Conservation (phyloP, 2,797 vertebrate genomes). For the Sebastes aleutianus region DNA sequence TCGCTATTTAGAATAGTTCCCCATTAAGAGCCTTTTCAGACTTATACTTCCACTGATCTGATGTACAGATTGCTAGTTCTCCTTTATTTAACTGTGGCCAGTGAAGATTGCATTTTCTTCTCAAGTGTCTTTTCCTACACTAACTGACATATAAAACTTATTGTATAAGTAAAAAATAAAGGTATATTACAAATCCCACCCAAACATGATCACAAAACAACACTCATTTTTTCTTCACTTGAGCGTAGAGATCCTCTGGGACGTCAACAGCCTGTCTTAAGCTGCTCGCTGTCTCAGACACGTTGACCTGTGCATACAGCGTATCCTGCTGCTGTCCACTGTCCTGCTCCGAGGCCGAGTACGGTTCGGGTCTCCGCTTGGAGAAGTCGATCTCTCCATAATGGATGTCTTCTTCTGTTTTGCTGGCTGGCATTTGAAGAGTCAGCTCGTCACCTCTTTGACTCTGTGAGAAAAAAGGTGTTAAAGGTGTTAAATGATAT, state of each 20-base stretch:
- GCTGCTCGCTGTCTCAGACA: background rate
- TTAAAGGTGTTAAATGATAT: too few relatives aligned
- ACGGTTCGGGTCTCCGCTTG: background rate
- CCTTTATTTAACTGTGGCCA: background rate
- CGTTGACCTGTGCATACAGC: background rate
- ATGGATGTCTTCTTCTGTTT: conserved; percentile 23
- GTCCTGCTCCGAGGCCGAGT: background rate
- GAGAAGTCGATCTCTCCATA: conserved; percentile 52
- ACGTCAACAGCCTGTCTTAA: background rate
- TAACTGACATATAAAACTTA: background rate
- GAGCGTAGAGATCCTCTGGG: conserved; percentile 28
- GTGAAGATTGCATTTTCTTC: background rate
- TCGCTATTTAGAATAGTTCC: background rate
- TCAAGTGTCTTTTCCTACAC: background rate
- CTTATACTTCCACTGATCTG: background rate
- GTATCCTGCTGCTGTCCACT: conserved; percentile 3
- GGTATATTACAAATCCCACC: background rate
- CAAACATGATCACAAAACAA: background rate
- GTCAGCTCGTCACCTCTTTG: background rate
- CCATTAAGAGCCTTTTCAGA: background rate
- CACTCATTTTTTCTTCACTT: conserved; percentile 11
- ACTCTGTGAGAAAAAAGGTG: background rate
- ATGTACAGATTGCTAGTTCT: background rate
- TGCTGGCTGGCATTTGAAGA: background rate
- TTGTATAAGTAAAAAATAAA: background rate